These are phyloP conservation scores for Glyptemys insculpta DNA, from an alignment of 2,797 vertebrate species.

Conservation along the genomic window DNA sequence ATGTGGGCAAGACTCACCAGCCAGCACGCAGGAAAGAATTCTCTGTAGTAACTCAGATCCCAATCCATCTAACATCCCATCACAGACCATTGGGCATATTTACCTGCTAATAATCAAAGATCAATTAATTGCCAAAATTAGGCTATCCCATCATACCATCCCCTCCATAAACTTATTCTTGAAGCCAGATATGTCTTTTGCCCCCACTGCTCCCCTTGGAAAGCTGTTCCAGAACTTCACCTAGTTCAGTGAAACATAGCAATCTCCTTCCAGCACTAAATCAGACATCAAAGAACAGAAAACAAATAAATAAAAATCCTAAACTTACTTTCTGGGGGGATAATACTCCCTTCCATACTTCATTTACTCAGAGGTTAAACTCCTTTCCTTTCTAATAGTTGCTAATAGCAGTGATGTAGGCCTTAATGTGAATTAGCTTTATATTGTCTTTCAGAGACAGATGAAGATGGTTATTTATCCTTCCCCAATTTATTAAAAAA, in stretches of 20 bases:
- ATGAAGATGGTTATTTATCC: not conserved
- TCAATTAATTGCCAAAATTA: too few species aligned
- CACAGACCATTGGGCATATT: too few species aligned
- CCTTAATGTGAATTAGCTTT: not conserved
- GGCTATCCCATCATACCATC: too few species aligned
- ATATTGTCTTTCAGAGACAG: not conserved
- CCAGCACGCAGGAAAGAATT: too few species aligned
- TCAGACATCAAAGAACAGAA: not conserved
- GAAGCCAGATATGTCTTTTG: too few species aligned
- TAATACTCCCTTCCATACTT: not conserved
- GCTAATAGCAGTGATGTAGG: not conserved
- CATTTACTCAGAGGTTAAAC: not conserved
- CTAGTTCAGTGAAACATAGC: not conserved
- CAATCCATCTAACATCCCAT: too few species aligned
- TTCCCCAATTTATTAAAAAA: not conserved
- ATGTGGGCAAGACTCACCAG: too few species aligned
- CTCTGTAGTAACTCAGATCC: too few species aligned
- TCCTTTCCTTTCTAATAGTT: not conserved
- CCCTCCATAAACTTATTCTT: too few species aligned
- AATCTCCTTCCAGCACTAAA: slow-evolving; percentile 15
- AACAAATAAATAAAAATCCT: slow-evolving; percentile 5
- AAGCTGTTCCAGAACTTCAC: too few species aligned
- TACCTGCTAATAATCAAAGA: too few species aligned
- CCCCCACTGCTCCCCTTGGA: too few species aligned
- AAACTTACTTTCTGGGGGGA: not conserved